These are phyloP conservation scores for Cabera pusaria DNA, from an alignment of 2,888 invertebrate genomes.

Conservation along the genomic window DNA sequence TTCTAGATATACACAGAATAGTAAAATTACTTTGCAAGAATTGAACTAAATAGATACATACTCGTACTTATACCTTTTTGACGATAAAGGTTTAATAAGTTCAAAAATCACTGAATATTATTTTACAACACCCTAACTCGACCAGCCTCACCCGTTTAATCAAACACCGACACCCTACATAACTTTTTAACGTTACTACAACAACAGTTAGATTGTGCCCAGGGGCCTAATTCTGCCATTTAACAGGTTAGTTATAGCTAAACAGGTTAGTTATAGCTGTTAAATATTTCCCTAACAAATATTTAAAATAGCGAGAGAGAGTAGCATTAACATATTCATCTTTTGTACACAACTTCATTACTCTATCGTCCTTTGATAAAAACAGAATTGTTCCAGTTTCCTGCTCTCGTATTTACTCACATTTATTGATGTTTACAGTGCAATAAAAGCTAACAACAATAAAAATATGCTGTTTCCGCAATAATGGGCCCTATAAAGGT, in stretches of 20 bases:
- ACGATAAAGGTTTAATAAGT: too few relatives aligned
- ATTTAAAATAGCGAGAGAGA: too few relatives aligned
- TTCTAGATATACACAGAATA: too few relatives aligned
- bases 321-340: too few relatives aligned
- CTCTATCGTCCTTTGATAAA: constrained; percentile 27
- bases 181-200: constrained; percentile 18
- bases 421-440: constrained; percentile 49
- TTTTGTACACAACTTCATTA: too few relatives aligned
- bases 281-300: constrained; percentile 15
- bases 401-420: constrained; percentile 45
- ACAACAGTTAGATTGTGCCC: constrained; percentile 15
- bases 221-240: constrained; percentile 17
- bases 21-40: too few relatives aligned
- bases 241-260: too few relatives aligned
- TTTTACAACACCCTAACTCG: background rate
- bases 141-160: constrained; percentile 2
- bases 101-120: background rate
- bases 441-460: constrained; percentile 48
- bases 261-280: constrained; percentile 4
- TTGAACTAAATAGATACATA: too few relatives aligned
- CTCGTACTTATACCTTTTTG: too few relatives aligned
- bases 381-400: too few relatives aligned
- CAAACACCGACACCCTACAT: constrained; percentile 3
- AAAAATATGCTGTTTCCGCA: constrained; percentile 46
- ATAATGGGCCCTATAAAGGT: constrained; percentile 45